phyloP scores from a whole-genome alignment of 92 coral and sea anemone genomes.

The Phenganax marumi region DNA sequence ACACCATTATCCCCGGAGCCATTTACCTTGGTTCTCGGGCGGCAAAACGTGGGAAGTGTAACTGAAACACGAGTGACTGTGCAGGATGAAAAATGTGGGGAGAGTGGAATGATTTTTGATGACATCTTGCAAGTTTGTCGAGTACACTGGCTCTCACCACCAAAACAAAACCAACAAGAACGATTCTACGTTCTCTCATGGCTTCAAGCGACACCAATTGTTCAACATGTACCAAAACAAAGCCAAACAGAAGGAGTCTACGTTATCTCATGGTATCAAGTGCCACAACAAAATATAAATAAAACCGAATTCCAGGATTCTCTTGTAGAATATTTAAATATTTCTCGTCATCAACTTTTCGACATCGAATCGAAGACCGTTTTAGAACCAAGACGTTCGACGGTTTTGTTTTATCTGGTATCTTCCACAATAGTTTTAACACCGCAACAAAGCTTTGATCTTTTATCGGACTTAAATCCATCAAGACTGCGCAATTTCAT shows the following conservation, averaged over 20 bases:
- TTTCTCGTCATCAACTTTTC: background rate
- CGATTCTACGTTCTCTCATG: constrained; percentile 24
- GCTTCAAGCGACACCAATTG: background rate
- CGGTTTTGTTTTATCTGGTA: background rate
- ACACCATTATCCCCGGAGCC: background rate
- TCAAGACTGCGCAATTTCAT: no score
- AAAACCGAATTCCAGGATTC: constrained; percentile 32
- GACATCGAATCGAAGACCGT: background rate
- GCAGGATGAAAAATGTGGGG: background rate
- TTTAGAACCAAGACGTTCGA: background rate
- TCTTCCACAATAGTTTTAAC: constrained; percentile 4
- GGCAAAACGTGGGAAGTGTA: background rate
- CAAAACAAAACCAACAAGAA: constrained; percentile 8
- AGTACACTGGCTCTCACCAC: constrained; percentile 8
- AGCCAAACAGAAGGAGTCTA: no score
- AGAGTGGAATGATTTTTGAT: constrained; percentile 13
- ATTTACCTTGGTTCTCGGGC: constrained; percentile 7
- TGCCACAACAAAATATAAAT: no score
- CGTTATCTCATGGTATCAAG: no score
- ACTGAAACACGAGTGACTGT: background rate
- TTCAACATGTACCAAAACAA: no score
- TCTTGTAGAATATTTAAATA: background rate
- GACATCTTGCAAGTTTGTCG: no score
- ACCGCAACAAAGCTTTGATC: constrained; percentile 18
- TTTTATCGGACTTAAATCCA: no score